phyloP scores from a whole-genome alignment of 2,797 vertebrate genomes.

The Halcyon chelicuti region DNA sequence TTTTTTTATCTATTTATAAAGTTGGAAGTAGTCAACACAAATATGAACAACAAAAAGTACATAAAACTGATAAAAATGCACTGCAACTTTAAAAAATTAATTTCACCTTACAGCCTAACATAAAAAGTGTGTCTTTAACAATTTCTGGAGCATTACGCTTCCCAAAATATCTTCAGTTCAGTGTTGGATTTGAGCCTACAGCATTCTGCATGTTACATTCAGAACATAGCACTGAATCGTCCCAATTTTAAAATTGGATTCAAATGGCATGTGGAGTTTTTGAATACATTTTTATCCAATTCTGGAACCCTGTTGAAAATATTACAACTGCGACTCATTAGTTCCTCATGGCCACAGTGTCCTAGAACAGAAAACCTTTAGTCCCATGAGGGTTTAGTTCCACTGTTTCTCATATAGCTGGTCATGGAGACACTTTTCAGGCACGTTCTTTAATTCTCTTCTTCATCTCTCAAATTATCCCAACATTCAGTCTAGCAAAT shows the following conservation, averaged over 20 bases:
- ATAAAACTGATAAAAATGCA: conserved; percentile 13
- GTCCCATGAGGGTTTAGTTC: not conserved
- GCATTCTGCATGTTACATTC: conserved; percentile 22
- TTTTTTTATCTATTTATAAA: not conserved
- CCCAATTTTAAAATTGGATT: conserved; percentile 25
- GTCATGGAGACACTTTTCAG: not conserved
- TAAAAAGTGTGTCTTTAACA: not conserved
- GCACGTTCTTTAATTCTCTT: not conserved
- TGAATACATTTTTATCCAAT: not conserved
- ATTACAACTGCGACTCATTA: not conserved
- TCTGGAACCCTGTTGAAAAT: not conserved
- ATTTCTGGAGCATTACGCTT: conserved; percentile 38
- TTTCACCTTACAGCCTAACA: conserved; percentile 27
- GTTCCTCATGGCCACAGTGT: not conserved
- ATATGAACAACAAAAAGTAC: not conserved
- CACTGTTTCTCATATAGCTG: not conserved
- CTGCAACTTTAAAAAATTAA: not conserved
- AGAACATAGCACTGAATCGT: conserved; percentile 10
- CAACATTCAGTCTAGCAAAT: not conserved
- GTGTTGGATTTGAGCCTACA: conserved; percentile 42
- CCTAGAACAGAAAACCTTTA: conserved; percentile 4
- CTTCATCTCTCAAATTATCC: not conserved
- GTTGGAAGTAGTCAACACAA: conserved; percentile 28
- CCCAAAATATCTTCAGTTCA: conserved; percentile 64
- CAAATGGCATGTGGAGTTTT: not conserved